Conservation (phyloP, 2,888 invertebrate genomes). For the Trachelus iudaicus region DNA sequence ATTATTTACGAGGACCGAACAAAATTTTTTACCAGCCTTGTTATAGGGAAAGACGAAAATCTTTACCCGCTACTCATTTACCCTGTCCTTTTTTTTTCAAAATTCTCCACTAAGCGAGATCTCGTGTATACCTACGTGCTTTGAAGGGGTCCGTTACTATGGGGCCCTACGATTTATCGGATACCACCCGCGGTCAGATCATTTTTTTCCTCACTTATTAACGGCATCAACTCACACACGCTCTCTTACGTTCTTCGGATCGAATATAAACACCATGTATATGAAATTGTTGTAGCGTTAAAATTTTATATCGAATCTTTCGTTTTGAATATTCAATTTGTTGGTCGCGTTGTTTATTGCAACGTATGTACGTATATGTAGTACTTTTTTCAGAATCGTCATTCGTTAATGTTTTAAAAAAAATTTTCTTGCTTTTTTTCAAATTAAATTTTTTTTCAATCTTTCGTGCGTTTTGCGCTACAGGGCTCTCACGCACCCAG, state of each 20-base stretch:
- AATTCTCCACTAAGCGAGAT: background rate
- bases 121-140: background rate
- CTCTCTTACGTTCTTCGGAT: background rate
- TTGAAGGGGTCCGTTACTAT: background rate
- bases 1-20: background rate
- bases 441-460: background rate
- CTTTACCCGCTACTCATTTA: background rate
- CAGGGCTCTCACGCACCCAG: conserved; percentile 37
- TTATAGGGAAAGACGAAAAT: background rate
- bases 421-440: background rate
- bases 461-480: background rate
- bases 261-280: background rate
- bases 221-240: background rate
- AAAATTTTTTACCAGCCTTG: background rate
- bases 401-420: no score
- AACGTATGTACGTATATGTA: background rate
- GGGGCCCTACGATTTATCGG: background rate
- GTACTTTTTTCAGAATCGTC: background rate
- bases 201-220: background rate
- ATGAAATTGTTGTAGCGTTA: no score
- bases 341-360: background rate
- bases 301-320: background rate
- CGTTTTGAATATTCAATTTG: background rate
- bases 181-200: background rate
- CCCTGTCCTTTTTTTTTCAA: background rate